Evolutionary conservation across 2,113 vertebrate genomes (phyloP).

Genomic region (Myotis brandtii): DNA sequence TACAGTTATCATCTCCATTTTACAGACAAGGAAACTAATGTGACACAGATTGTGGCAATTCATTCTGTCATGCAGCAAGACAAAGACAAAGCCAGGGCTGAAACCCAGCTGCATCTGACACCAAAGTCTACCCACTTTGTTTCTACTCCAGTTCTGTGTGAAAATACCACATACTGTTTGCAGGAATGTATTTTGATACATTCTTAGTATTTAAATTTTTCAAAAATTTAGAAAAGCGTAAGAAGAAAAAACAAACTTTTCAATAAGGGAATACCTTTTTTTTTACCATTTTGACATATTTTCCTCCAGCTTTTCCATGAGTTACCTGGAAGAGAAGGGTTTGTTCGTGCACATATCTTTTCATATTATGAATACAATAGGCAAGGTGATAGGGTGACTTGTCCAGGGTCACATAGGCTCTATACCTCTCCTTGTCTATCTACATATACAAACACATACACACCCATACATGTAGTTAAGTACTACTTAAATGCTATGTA

Average conservation of each 20-base stretch:
- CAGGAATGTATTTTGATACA: background rate
- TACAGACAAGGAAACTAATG: background rate
- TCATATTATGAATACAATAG: background rate
- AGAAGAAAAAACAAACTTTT: slow-evolving; percentile 13
- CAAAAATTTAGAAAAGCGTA: background rate
- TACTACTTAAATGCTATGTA: background rate
- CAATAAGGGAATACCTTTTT: background rate
- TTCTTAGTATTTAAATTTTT: background rate
- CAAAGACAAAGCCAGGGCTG: background rate
- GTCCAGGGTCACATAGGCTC: background rate
- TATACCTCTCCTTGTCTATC: background rate
- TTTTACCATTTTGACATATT: background rate
- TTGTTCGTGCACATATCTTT: background rate
- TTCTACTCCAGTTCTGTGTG: background rate
- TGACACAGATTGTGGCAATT: no score
- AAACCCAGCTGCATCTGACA: background rate
- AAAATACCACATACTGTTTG: background rate
- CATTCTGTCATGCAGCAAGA: background rate
- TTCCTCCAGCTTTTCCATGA: background rate
- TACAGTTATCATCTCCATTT: background rate
- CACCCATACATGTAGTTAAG: background rate
- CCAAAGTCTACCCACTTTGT: background rate
- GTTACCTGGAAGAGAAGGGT: background rate
- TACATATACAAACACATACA: background rate
- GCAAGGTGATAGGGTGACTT: background rate